Evolutionary conservation across 2,888 invertebrate species (phyloP).

Genomic region (Phalera bucephala): DNA sequence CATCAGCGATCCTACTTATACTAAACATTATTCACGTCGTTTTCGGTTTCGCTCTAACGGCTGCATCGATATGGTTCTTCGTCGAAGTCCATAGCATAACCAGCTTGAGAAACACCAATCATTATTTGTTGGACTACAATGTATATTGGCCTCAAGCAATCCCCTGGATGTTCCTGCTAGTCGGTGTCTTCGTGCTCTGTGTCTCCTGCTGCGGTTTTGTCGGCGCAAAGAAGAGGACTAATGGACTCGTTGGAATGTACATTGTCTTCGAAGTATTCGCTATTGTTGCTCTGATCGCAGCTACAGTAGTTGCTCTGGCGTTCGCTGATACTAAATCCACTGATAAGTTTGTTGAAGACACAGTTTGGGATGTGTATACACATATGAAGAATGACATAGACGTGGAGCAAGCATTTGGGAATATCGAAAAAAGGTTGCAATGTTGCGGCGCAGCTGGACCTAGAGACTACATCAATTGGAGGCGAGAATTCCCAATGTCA

Average conservation of each 20-base stretch:
- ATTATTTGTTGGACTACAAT: slow-evolving; percentile 68
- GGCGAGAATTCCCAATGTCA: slow-evolving; percentile 61
- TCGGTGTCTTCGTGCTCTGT: slow-evolving; percentile 54
- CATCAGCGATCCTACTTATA: slow-evolving; percentile 42
- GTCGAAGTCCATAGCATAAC: slow-evolving; percentile 58
- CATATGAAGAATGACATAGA: slow-evolving; percentile 53
- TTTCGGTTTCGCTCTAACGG: slow-evolving; percentile 51
- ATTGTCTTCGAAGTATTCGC: slow-evolving; percentile 47
- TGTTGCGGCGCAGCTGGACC: slow-evolving; percentile 72
- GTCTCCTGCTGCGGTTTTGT: slow-evolving; percentile 61
- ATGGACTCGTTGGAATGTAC: slow-evolving; percentile 50
- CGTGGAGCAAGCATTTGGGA: slow-evolving; percentile 49
- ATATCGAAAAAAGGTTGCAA: slow-evolving; percentile 62
- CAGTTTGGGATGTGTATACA: slow-evolving; percentile 68
- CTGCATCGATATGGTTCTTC: slow-evolving; percentile 64
- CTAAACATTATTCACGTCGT: slow-evolving; percentile 55
- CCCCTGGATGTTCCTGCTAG: slow-evolving; percentile 69
- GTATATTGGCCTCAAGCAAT: slow-evolving; percentile 74
- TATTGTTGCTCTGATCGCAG: slow-evolving; percentile 44
- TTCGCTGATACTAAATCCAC: slow-evolving; percentile 61
- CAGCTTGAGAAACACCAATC: slow-evolving; percentile 59
- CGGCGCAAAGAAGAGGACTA: slow-evolving; percentile 54
- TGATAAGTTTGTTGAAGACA: slow-evolving; percentile 64
- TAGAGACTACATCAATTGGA: slow-evolving; percentile 68
- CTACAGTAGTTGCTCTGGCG: slow-evolving; percentile 55